Conservation (phyloP, 2,113 vertebrate genomes). For the Canis aureus region DNA sequence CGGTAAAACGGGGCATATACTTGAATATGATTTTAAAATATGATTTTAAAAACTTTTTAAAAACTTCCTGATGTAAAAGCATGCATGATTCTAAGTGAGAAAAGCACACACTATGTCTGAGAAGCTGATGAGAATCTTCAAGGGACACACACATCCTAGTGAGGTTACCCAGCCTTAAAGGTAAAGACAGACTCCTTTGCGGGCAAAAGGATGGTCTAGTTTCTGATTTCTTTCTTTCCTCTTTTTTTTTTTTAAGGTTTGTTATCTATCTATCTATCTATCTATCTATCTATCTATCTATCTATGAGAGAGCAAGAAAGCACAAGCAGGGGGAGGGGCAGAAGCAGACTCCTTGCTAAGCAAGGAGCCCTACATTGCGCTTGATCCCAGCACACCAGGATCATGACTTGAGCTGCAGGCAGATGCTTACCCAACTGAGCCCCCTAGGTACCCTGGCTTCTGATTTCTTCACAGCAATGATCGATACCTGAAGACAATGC, state of each 20-base stretch:
- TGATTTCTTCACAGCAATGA: background rate
- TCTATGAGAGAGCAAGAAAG: too few relatives aligned
- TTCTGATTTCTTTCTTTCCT: background rate
- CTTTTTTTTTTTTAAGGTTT: too few relatives aligned
- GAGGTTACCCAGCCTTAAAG: background rate
- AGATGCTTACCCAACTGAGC: too few relatives aligned
- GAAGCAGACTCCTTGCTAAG: too few relatives aligned
- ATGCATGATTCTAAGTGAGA: background rate
- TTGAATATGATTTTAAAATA: background rate
- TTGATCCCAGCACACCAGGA: too few relatives aligned
- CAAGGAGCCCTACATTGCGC: too few relatives aligned
- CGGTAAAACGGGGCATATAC: background rate
- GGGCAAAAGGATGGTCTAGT: background rate
- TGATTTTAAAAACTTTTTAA: background rate
- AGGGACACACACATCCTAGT: too few relatives aligned
- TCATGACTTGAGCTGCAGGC: too few relatives aligned
- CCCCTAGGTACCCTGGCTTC: background rate
- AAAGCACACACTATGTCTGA: background rate
- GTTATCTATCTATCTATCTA: too few relatives aligned
- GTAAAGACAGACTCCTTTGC: background rate
- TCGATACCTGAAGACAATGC: background rate
- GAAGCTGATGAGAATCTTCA: background rate
- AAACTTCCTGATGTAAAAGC: background rate
- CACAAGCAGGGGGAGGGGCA: too few relatives aligned
- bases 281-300: too few relatives aligned